Base-by-base conservation (phyloP, 2,888 invertebrate genomes). In the Carpatolechia fugitivella region DNA sequence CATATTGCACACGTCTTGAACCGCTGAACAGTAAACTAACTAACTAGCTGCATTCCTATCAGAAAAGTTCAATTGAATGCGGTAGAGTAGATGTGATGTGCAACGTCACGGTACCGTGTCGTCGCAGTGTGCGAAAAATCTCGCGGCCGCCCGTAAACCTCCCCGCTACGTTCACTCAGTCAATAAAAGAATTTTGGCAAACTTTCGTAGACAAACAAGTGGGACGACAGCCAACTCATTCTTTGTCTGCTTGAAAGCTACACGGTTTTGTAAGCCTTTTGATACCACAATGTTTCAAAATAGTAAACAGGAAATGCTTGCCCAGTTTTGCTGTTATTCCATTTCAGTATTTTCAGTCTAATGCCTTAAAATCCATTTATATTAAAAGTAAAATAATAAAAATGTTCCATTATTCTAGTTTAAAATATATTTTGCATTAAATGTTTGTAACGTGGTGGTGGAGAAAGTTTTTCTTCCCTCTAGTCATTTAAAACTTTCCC, bases 131-230 rank as follows among this genome's bases (percentile, higher is more conserved):
- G 67, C 67, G 73, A 30, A 76, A 70, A 73, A 70, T 74, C 74
- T 67, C 70, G 75, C 69, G 69, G 70, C 68, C 72, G 70, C 70
- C 76, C 74, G 81, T 80, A 82, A 82, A 82, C 76, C 78, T 78
- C 69, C 76, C 73, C 73, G 74, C 76, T 77, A 72, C 76, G 78
- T 78, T 78, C 80, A 70, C 80, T 85, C 82, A 84, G 82, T 85
- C 85, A 85, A 87, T 89, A 88, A 87, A 88, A 85, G 78, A 84
- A 85, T 87, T 87, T 89, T 88, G 89, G 88, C 88, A 88, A 88
- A 87, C 83, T 87, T 85, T 85, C 78, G 81, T 79, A 84, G 85
- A 87, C 87, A 85, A 85, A 85, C 87, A 85, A 86, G 80, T 86
- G 85, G 88, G 89, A 85, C 81, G 81, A 76, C 77, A 75, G 89